phyloP scores from a whole-genome alignment of 2,888 invertebrate genomes.

The Agrenia bidenticulata region DNA sequence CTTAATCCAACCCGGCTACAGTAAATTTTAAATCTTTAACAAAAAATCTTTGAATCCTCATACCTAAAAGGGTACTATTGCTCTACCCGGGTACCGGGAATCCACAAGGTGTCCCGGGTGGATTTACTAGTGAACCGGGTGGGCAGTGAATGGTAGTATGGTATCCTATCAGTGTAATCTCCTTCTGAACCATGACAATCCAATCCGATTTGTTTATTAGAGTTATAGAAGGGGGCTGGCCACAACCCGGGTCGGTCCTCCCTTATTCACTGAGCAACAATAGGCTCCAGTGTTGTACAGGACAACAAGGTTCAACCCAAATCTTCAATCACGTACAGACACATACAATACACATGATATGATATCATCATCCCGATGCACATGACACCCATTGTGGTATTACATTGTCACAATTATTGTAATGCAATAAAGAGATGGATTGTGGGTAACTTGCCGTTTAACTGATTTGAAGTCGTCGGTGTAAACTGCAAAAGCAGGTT shows the following conservation, averaged over 20 bases:
- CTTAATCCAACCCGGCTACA: no score
- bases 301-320: neutral
- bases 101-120: neutral
- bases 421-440: constrained; percentile 2
- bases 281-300: neutral
- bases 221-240: neutral
- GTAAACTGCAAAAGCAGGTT: constrained; percentile 7
- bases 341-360: no score
- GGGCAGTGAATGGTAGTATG: neutral
- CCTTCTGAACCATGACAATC: neutral
- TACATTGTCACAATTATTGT: constrained; percentile 5
- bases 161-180: neutral
- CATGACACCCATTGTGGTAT: neutral
- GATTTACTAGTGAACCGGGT: constrained; percentile 10
- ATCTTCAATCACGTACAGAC: no score
- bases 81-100: neutral
- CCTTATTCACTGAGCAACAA: neutral
- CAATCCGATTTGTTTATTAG: constrained; percentile 7
- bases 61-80: neutral
- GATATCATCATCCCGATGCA: constrained; percentile 15
- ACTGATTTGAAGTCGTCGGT: no score
- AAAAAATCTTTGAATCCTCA: neutral
- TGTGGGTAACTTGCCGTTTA: neutral
- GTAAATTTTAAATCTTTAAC: neutral
- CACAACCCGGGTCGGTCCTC: neutral